Evolutionary conservation across 2,113 vertebrate genomes (phyloP), one percentile per base, ranked within the genome.

Genomic region (Pan paniscus): DNA sequence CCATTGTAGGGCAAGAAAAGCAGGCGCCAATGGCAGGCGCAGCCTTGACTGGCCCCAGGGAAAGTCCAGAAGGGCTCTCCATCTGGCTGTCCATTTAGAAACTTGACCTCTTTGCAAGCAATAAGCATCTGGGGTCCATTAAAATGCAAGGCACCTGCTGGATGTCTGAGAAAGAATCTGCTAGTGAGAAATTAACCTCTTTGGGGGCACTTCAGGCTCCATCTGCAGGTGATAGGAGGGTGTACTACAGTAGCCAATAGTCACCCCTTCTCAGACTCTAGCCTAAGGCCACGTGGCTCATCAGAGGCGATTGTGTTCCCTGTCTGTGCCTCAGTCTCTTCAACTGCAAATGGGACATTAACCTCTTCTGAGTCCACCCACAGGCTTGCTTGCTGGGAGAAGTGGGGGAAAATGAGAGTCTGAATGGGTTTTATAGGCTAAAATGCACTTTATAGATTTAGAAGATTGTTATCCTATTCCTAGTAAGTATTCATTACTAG

Each of bases 31-130:
- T 4, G 22, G 79, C 75, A 93, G 92, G 6, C 75, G 12, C 68
- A 89, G 89, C 76, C 67, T 93, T 6, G 4, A 40, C 67, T 82
- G 87, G 80, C 95, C 88, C 87, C 70, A n/a, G 96, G 93, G 90
- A 92, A 94, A 64, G 84, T 96, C 92, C 96, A 97, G 96, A 97
- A 98, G 90, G 92, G 48, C 81, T 96, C 92, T 97, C 98, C 97
- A 98, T 98, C 97, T 98, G 98, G 90, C 87, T 75, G 68, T 90
- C 95, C 96, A 82, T 92, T 96, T 97, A 93, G 92, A 92, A 97
- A 79, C 13, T 92, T 97, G 98, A 98, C 97, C 97, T 98, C 87
- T 98, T 98, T 96, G 94, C 94, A 95, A 94, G 38, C 78, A 92
- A 20, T 43, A 20, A 90, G 67, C 72, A 90, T 85, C 40, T 20